Evolutionary conservation across 2,113 vertebrate genomes (phyloP), one percentile per base, ranked within the genome.

Genomic region (Hyperopisus bebe): DNA sequence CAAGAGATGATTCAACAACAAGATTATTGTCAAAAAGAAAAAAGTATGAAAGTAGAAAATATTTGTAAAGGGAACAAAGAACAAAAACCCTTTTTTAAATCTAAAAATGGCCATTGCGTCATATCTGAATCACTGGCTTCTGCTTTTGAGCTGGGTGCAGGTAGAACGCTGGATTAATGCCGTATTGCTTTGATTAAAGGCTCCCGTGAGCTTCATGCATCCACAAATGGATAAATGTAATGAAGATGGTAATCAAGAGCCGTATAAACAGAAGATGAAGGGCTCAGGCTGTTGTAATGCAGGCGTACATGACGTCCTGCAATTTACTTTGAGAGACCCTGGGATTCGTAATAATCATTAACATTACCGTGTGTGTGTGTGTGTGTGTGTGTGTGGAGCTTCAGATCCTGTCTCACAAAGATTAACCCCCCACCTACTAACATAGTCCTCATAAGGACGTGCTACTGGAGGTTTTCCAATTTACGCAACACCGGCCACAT

Each of bases 181-280:
- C 50, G 50, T 87, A 53, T 87, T 87, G 50, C n/a, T 50, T 87
- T 87, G 85, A 87, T 87, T 87, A 87, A 87, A 87, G 85, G 85
- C 50, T 55, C 85, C 50, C 1, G 50, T 55, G 27, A 1, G 27
- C 27, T 87, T 55, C 50, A 87, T 47, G 13, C 3, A 15, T 19
- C 24, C 48, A 53, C 85, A 87, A 87, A 87, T 53, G 85, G 50
- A 55, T 27, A 53, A 51, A 35, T 53, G 47, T 55, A 87, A 87
- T 87, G 50, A 87, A 53, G 84, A 86, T 51, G n/a, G 27, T 51
- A 27, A 51, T 35, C 84, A 51, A 46, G 50, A 87, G 24, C 48
- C 31, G 21, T 51, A 87, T 87, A 51, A 55, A 87, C 50, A 35
- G 50, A 87, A 87, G 85, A 87, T 87, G 85, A 53, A 86, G 84